Conservation (phyloP, 2,113 vertebrate species). For the Apeltes quadracus region DNA sequence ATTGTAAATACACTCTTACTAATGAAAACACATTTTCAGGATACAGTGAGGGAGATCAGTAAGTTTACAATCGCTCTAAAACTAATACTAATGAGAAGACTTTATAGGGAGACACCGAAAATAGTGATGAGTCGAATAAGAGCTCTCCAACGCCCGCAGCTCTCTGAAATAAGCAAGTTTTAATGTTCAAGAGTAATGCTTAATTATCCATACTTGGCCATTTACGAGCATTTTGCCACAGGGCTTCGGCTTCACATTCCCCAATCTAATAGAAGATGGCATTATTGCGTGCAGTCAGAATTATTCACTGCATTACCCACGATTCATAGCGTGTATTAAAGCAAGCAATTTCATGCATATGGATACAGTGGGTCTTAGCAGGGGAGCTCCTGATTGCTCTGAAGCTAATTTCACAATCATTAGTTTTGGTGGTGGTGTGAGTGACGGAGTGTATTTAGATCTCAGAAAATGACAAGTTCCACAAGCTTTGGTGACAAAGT, state of each 20-base stretch:
- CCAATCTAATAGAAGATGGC: constrained; percentile 92
- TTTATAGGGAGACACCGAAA: constrained; percentile 55
- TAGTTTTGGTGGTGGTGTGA: constrained; percentile 86
- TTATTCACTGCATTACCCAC: constrained; percentile 92
- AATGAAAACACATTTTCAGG: constrained; percentile 47
- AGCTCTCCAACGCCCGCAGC: constrained; percentile 74
- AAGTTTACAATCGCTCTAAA: constrained; percentile 55
- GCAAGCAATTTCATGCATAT: constrained; percentile 99
- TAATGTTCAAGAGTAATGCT: constrained; percentile 86
- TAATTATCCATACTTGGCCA: constrained; percentile 88
- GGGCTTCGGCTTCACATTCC: constrained; percentile 83
- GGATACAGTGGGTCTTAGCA: constrained; percentile 97
- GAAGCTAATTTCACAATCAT: constrained; percentile 99
- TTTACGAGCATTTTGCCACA: constrained; percentile 92
- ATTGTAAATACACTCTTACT: constrained; percentile 14
- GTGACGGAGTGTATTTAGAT: constrained; percentile 70
- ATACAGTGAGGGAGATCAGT: constrained; percentile 40
- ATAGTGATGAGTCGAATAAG: constrained; percentile 70
- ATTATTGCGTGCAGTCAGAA: constrained; percentile 93
- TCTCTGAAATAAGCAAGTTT: constrained; percentile 83
- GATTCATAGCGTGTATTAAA: constrained; percentile 97
- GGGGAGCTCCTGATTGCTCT: constrained; percentile 93
- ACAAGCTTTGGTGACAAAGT: constrained; percentile 40
- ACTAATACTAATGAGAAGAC: constrained; percentile 62
- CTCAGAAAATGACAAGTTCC: constrained; percentile 62